Conservation (phyloP, 2,113 vertebrate species). For the Chinchilla lanigera region DNA sequence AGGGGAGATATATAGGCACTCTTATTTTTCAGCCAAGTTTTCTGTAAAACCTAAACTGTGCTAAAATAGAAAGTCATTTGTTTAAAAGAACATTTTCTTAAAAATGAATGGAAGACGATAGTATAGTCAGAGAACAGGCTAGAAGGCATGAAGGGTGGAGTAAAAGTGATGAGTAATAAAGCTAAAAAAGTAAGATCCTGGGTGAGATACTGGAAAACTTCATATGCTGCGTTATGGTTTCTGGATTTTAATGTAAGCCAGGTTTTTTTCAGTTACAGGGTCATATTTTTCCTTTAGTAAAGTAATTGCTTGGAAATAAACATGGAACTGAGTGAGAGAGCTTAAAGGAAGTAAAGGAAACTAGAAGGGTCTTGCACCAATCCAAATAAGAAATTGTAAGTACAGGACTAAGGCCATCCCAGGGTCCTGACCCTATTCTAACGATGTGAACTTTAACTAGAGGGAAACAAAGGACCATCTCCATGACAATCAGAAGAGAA, state of each 20-base stretch:
- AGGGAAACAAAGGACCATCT: not conserved
- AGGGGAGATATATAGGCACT: not conserved
- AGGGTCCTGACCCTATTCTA: not conserved
- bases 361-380: not conserved
- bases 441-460: slow-evolving; percentile 10
- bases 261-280: slow-evolving; percentile 37
- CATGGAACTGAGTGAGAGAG: not conserved
- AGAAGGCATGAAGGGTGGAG: not conserved
- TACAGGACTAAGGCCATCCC: not conserved
- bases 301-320: slow-evolving; percentile 2
- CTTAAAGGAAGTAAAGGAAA: not conserved
- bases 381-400: not conserved
- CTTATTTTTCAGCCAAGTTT: slow-evolving; percentile 4
- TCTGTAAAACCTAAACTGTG: not conserved
- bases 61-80: not conserved
- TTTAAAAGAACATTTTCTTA: not conserved
- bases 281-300: slow-evolving; percentile 45
- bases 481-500: slow-evolving; percentile 33
- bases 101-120: not conserved
- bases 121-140: not conserved
- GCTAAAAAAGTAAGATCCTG: slow-evolving; percentile 1
- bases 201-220: not conserved
- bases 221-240: not conserved
- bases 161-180: slow-evolving; percentile 20
- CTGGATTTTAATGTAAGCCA: slow-evolving; percentile 25